These are phyloP conservation scores for Phalangium opilio DNA, from an alignment of 2,888 invertebrate genomes.

Conservation along the genomic window DNA sequence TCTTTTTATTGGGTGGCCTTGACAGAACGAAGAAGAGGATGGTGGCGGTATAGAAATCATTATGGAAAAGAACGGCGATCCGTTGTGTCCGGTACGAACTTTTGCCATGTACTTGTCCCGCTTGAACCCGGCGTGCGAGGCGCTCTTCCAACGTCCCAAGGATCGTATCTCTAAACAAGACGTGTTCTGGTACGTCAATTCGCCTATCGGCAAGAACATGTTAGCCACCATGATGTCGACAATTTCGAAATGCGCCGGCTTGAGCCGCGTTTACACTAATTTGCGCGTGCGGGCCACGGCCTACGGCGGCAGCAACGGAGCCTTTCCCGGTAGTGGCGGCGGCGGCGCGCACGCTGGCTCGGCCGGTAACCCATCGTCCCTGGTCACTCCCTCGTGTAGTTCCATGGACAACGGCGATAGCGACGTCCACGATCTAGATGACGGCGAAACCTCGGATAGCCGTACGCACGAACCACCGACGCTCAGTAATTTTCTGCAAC, in stretches of 20 bases:
- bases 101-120: conserved; percentile 15
- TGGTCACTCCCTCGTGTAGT: too few relatives aligned
- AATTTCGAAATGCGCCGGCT: conserved; percentile 18
- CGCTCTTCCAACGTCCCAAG: conserved; percentile 18
- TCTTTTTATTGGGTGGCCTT: too few relatives aligned
- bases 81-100: conserved; percentile 17
- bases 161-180: conserved; percentile 17
- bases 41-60: conserved; percentile 11
- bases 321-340: too few relatives aligned
- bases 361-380: too few relatives aligned
- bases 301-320: not conserved
- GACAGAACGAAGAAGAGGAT: conserved; percentile 16
- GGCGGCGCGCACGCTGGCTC: too few relatives aligned
- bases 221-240: conserved; percentile 19
- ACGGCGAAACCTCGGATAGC: too few relatives aligned
- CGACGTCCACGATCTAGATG: too few relatives aligned
- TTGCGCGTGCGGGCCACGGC: conserved; percentile 18
- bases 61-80: conserved; percentile 17
- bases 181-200: conserved; percentile 17
- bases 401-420: too few relatives aligned
- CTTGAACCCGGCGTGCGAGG: conserved; percentile 16
- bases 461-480: too few relatives aligned
- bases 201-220: conserved; percentile 18
- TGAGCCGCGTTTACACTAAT: conserved; percentile 18
- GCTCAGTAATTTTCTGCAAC: too few relatives aligned